phyloP scores from a whole-genome alignment of 2,113 vertebrate species.

The Labeo catla region DNA sequence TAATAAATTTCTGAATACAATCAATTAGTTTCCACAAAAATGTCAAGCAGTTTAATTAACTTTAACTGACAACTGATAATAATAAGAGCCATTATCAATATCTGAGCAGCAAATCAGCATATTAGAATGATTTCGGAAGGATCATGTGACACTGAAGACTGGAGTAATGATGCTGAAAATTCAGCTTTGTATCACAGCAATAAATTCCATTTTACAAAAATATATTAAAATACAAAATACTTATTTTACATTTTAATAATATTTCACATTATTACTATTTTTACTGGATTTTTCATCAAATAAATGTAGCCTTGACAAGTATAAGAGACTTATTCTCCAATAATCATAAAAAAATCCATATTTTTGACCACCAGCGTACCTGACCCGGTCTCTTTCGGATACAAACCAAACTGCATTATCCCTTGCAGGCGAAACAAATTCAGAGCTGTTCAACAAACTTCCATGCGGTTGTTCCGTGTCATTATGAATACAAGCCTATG shows the following conservation, averaged over 20 bases:
- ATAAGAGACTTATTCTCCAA: background rate
- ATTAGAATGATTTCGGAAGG: background rate
- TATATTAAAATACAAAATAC: background rate
- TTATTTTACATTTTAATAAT: background rate
- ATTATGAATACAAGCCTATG: constrained; percentile 18
- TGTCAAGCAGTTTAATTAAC: background rate
- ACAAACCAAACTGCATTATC: background rate
- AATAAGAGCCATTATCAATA: background rate
- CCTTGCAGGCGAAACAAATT: background rate
- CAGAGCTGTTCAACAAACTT: background rate
- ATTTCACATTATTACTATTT: background rate
- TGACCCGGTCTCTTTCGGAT: background rate
- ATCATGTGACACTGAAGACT: background rate
- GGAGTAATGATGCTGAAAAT: background rate
- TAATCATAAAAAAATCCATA: background rate
- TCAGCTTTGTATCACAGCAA: background rate
- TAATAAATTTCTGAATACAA: background rate
- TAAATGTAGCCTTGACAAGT: background rate
- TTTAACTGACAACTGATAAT: background rate
- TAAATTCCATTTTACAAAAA: background rate
- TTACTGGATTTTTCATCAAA: background rate
- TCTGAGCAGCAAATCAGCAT: background rate
- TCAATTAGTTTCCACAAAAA: background rate
- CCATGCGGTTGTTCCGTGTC: background rate
- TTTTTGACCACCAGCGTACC: background rate